Base-by-base conservation (phyloP, 2,888 invertebrate genomes). In the Epirrhoe alternata region DNA sequence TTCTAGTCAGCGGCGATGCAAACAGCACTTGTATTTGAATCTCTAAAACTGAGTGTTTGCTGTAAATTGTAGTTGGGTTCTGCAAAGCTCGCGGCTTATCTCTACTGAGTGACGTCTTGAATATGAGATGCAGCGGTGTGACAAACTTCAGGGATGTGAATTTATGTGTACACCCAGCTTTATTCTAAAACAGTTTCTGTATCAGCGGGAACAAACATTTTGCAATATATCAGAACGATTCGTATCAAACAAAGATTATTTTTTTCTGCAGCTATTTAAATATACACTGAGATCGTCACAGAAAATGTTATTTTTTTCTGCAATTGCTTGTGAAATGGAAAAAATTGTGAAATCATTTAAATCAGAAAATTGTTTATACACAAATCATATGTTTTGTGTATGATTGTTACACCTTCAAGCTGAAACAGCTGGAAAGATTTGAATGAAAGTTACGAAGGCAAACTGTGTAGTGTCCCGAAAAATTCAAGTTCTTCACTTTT, bases 61-160 rank as follows among this genome's bases (percentile, higher is more conserved):
- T 80, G 80, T 83, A 82, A 85, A 84, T 82, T 81, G 80, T 80
- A 76, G 75, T 78, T 76, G 75, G 76, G 77, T 77, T 77, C 74
- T 77, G 75, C 76, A 77, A 73, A 76, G 77, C 76, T 74, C 73
- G 74, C 69, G 73, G 82, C 83, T 80, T 83, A 83, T 82, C 82
- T 79, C 68, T 55, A 64, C 73, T 66, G 76, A 72, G 74, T 78
- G 79, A 78, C 76, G 75, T 78, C 77, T 78, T 77, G 83, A 81
- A 82, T 82, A 79, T 77, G 74, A 76, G 74, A 78, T 77, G 77
- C 66, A 60, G 72, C 70, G 73, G 71, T 74, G 75, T 77, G 75
- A 78, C 76, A 74, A 74, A 75, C 77, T 77, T 74, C 45, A 51
- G 50, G 64, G 42, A 63, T 67, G 45, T 56, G 67, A 60, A 68